Base-by-base conservation (phyloP, 2,113 vertebrate species). In the Apaloderma vittatum region DNA sequence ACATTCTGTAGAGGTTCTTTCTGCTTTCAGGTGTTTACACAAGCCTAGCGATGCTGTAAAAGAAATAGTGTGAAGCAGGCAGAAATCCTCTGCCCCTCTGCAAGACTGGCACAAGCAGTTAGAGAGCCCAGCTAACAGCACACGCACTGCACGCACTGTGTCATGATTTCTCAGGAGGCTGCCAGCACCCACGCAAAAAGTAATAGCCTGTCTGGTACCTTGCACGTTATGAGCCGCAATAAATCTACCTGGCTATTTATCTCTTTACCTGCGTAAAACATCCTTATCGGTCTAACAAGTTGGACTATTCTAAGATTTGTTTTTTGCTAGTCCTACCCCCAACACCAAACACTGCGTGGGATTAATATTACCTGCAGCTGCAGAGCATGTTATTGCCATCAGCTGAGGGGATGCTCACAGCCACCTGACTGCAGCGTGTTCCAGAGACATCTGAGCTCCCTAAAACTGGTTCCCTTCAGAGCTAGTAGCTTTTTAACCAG, bases 91-190 rank as follows among this genome's bases (percentile, higher is more conserved):
- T 37, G 16, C 24, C 10, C 4, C 26, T 48, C 20, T n/a, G 34
- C 68, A 24, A 1, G 15, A 5, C 37, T 45, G 49, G 4, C 30
- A 6, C 16, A 0, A 2, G 40, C 73, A 66, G 46, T 8, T 10
- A 22, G 36, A 3, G 6, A 12, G 40, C 19, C 43, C 26, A 12
- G 26, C 34, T 32, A 6, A 18, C 36, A 4, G 34, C 2, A 1
- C 10, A 1, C 17, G 26, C 12, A 2, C 52, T 11, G 59, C 45
- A 13, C 43, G 11, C 40, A 1, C 8, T 6, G 3, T 6, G 12
- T 4, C 67, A 21, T 2, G 0, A 1, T 4, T 49, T 9, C 59
- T 32, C 55, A 20, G 65, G 40, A 40, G 37, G 27, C 62, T n/a
- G 3, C 13, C 3, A 17, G 21, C 34, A 62, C 32, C 17, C 40